phyloP scores from a whole-genome alignment of 2,797 vertebrate genomes.

The Dendrocincla fuliginosa region DNA sequence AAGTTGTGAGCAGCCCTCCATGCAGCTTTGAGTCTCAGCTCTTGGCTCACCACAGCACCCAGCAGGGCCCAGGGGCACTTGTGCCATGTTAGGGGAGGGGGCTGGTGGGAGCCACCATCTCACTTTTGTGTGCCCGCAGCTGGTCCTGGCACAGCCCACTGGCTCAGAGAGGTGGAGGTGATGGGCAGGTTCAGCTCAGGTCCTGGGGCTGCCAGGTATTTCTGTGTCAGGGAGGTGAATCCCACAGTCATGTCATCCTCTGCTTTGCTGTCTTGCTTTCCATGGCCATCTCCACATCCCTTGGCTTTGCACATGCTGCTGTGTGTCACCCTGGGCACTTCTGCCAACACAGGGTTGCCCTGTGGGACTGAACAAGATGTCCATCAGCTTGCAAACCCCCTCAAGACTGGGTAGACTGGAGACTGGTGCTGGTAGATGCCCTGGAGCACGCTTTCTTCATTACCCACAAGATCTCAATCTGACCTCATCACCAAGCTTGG shows the following conservation, averaged over 20 bases:
- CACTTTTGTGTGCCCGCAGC: accelerated
- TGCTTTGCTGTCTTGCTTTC: not conserved
- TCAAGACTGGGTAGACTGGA: not conserved
- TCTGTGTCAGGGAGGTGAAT: not conserved
- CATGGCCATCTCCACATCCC: not conserved
- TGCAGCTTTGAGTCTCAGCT: not conserved
- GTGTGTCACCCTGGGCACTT: not conserved
- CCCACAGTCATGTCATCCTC: not conserved
- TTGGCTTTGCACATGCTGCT: not conserved
- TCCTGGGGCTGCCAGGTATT: accelerated
- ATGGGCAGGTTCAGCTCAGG: not conserved
- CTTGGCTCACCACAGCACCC: not conserved
- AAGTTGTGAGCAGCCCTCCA: accelerated
- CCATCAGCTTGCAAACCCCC: not conserved
- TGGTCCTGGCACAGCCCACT: not conserved
- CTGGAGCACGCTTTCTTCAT: not conserved
- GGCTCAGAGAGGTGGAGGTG: not conserved
- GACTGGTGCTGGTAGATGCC: not conserved
- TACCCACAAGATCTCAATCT: conserved; percentile 36
- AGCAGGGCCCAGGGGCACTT: accelerated
- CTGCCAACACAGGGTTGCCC: not conserved
- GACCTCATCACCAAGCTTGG: not conserved
- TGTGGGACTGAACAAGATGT: not conserved
- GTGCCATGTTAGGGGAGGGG: accelerated
- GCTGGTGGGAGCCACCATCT: accelerated